Evolutionary conservation across 2,888 invertebrate species (phyloP).

Genomic region (Mesoligia furuncula): DNA sequence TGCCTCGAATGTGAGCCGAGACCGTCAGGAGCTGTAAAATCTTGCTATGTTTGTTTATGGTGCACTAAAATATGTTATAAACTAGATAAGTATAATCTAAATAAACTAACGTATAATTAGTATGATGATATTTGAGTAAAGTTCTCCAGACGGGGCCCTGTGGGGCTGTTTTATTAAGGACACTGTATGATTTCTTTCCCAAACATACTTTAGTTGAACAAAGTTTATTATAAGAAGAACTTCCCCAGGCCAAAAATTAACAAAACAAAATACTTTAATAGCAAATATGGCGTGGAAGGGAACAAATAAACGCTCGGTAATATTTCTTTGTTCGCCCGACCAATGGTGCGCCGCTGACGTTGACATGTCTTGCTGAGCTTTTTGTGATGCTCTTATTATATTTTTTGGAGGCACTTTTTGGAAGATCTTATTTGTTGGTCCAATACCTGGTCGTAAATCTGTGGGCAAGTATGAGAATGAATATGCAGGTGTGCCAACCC

Average conservation of each 20-base stretch:
- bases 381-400: conserved; percentile 88
- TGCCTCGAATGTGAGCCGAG: conserved; percentile 87
- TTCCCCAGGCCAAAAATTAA: conserved; percentile 52
- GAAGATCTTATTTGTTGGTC: conserved; percentile 88
- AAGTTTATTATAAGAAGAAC: conserved; percentile 23
- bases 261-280: conserved; percentile 59
- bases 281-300: conserved; percentile 75
- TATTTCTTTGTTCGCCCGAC: conserved; percentile 88
- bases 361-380: conserved; percentile 86
- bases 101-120: conserved; percentile 89
- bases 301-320: conserved; percentile 84
- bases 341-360: conserved; percentile 86
- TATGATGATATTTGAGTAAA: conserved; percentile 84
- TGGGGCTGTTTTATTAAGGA: conserved; percentile 74
- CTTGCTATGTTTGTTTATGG: conserved; percentile 90
- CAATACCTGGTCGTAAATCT: conserved; percentile 89
- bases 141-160: conserved; percentile 70
- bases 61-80: conserved; percentile 90
- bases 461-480: conserved; percentile 80
- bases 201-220: conserved; percentile 27
- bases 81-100: conserved; percentile 90
- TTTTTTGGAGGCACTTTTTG: conserved; percentile 87
- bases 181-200: conserved; percentile 73
- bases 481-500: conserved; percentile 88
- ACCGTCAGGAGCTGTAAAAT: conserved; percentile 89